Base-by-base conservation (phyloP, 35 echinoderm and acorn worm genomes). In the Nesometra sesokonis region DNA sequence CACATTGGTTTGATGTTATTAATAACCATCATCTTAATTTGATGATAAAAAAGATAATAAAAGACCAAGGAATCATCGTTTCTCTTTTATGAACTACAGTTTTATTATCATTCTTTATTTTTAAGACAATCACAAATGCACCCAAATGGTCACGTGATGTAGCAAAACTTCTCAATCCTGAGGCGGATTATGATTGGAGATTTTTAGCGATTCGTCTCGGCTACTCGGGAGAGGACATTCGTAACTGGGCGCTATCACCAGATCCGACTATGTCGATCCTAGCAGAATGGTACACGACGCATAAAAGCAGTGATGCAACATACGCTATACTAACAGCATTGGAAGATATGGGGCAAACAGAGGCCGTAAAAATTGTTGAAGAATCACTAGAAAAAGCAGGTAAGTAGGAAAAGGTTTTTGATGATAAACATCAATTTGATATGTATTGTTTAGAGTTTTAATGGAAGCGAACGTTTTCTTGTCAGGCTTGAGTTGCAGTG, bases 251-350 rank as follows among this genome's bases (percentile, higher is more conserved):
- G 23, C 32, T 93, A 80, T 93, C 96, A 37, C 93, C 92, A 33
- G 96, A 99, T 80, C 96, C 96, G 0, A 94, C 96, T 13, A 94
- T 99, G 96, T 87, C 93, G 9, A 85, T 99, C 31, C 77, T 99
- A 11, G 92, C 92, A 0, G 96, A 99, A 77, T 99, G 96, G 96
- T 99, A 99, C 88, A 94, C 92, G 29, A 94, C 86, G 13, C 96
- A 99, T 84, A 94, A 99, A 47, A 99, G 96, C 34, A 94, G 92
- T 52, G 96, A 99, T 30, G 96, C 96, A n/a, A 99, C 96, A 0
- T 99, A 88, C 34, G 96, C 96, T 29, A 88, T 99, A 35, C 82
- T 99, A 0, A 99, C 91, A 5, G 92, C 96, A 11, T 76, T 99
- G 27, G 86, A 94, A 80, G 96, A 99, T 57, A 99, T 99, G 89